A percentile compares a stretch with the other conserved stretches of the same genome.
Evolutionary conservation across 2,797 vertebrate species (phyloP).

Genomic region (Rhinichthys osculus): DNA sequence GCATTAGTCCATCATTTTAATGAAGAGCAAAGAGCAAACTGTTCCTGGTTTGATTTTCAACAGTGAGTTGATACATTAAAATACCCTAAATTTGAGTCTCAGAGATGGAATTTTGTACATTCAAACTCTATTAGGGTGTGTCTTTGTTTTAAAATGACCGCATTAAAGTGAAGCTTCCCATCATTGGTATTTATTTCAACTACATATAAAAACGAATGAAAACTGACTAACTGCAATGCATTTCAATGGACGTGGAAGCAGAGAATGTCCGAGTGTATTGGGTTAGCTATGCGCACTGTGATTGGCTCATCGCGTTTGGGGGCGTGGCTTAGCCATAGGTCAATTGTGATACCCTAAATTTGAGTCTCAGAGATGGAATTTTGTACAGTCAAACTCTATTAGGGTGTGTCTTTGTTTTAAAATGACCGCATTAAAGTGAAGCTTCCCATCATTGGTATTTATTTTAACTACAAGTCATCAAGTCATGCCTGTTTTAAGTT

Average conservation of each 20-base stretch:
- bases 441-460: neutral
- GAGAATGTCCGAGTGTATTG: too few species aligned
- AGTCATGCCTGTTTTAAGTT: neutral
- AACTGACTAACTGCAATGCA: too few species aligned
- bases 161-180: neutral
- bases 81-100: neutral
- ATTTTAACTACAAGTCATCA: neutral
- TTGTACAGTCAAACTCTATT: too few species aligned
- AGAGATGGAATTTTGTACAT: neutral
- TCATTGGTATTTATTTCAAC: neutral
- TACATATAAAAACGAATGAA: too few species aligned
- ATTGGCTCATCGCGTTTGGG: too few species aligned
- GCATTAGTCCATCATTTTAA: slow-evolving; percentile 12
- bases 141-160: neutral
- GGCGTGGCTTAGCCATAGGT: too few species aligned
- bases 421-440: neutral
- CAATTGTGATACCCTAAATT: neutral
- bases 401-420: neutral
- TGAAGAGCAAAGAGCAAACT: neutral
- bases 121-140: neutral
- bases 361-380: neutral
- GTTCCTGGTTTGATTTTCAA: neutral
- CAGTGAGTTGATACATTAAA: neutral
- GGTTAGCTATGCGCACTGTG: too few species aligned
- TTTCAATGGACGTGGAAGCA: too few species aligned